phyloP scores from a whole-genome alignment of 2,113 vertebrate species.

The Vulpes lagopus region DNA sequence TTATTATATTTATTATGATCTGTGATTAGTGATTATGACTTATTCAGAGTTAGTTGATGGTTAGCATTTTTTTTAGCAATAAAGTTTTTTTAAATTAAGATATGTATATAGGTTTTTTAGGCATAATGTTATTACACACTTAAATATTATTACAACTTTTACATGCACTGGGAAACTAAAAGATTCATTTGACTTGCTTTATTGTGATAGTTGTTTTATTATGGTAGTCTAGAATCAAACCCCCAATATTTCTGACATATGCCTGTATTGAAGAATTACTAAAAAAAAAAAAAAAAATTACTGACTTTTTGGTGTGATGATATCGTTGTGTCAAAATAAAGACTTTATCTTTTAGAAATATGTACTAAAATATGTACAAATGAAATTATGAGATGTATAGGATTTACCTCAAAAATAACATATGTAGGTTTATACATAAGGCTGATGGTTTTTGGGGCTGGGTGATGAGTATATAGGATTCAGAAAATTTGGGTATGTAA shows the following conservation, averaged over 20 bases:
- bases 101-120: background rate
- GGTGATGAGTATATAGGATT: background rate
- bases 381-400: slow-evolving; percentile 3
- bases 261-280: background rate
- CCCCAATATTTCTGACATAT: background rate
- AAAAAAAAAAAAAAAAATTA: background rate
- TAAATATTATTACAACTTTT: background rate
- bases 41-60: background rate
- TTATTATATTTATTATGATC: background rate
- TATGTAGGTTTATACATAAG: background rate
- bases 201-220: background rate
- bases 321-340: background rate
- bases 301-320: background rate
- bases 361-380: background rate
- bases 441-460: background rate
- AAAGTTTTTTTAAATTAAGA: background rate
- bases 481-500: background rate
- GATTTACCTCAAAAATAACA: slow-evolving; percentile 11
- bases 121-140: background rate
- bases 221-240: background rate
- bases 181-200: background rate
- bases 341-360: background rate
- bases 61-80: background rate
- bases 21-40: background rate
- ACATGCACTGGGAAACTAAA: background rate